phyloP scores from a whole-genome alignment of 2,113 vertebrate species.

The Centropus unirufus region DNA sequence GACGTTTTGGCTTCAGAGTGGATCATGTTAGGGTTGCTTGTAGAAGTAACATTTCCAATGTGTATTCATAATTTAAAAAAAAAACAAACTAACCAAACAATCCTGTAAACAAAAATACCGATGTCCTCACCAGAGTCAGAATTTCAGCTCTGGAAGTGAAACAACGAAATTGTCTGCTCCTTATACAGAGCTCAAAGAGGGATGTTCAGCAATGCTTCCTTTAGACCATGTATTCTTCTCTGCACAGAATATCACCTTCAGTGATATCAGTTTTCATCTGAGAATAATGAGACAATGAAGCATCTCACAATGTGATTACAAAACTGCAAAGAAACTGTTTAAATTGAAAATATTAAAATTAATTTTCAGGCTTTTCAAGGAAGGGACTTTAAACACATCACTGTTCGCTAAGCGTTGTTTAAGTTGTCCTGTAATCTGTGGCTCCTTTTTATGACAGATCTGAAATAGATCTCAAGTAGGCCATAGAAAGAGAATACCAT shows the following conservation, averaged over 20 bases:
- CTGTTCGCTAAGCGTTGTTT: constrained; percentile 16
- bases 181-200: background rate
- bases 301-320: background rate
- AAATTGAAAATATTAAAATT: background rate
- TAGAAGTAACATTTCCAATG: background rate
- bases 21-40: background rate
- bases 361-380: background rate
- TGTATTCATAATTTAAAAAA: background rate
- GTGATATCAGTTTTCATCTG: background rate
- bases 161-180: background rate
- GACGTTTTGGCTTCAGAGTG: background rate
- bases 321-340: background rate
- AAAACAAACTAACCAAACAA: background rate
- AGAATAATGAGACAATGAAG: background rate
- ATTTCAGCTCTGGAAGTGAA: background rate
- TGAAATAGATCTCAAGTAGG: constrained; percentile 69
- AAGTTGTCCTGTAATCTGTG: constrained; percentile 61
- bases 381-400: background rate
- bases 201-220: background rate
- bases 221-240: background rate
- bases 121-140: background rate
- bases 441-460: constrained; percentile 59
- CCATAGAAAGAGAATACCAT: constrained; percentile 49
- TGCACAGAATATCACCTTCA: background rate
- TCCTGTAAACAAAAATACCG: background rate